Percentiles rank a stretch among this genome's conserved stretches.
These are phyloP conservation scores for Pelobates fuscus DNA, from an alignment of 2,113 vertebrate genomes.

Conservation along the genomic window DNA sequence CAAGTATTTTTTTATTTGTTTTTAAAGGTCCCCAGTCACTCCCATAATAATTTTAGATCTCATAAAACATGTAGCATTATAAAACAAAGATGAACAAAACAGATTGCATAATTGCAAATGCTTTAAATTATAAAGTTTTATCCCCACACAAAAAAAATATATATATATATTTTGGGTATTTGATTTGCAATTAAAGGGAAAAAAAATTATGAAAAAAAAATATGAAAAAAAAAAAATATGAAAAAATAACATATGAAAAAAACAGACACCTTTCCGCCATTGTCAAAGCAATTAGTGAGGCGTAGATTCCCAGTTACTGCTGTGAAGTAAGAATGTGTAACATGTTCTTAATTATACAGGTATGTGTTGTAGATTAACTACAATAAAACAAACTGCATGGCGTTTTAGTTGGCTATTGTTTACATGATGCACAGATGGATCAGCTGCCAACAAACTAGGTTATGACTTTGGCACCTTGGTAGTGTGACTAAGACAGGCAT, in stretches of 20 bases:
- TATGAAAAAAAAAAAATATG: not conserved
- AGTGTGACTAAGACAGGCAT: no score
- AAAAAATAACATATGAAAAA: no score
- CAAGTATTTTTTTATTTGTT: slow-evolving; percentile 24
- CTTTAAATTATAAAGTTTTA: slow-evolving; percentile 68
- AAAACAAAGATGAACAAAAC: slow-evolving; percentile 59
- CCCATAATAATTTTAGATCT: slow-evolving; percentile 49
- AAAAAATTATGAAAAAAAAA: not conserved
- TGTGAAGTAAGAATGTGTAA: slow-evolving; percentile 7
- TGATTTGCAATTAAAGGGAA: not conserved
- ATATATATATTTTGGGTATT: slow-evolving; percentile 30
- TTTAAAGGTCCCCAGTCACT: slow-evolving; percentile 51
- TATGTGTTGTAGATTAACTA: slow-evolving; percentile 15
- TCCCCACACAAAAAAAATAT: slow-evolving; percentile 58
- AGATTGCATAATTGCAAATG: slow-evolving; percentile 61
- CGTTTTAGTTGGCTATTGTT: not conserved
- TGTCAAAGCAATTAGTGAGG: slow-evolving; percentile 28
- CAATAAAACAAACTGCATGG: not conserved
- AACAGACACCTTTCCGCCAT: slow-evolving; percentile 22
- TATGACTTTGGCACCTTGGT: no score
- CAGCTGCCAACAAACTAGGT: no score
- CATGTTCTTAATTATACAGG: slow-evolving; percentile 22
- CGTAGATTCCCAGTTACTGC: slow-evolving; percentile 7
- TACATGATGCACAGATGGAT: not conserved
- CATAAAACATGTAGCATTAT: slow-evolving; percentile 61